A percentile compares a stretch with the other conserved stretches of the same genome.
These are phyloP conservation scores for Clarias gariepinus DNA, from an alignment of 2,113 vertebrate genomes.

Conservation along the genomic window DNA sequence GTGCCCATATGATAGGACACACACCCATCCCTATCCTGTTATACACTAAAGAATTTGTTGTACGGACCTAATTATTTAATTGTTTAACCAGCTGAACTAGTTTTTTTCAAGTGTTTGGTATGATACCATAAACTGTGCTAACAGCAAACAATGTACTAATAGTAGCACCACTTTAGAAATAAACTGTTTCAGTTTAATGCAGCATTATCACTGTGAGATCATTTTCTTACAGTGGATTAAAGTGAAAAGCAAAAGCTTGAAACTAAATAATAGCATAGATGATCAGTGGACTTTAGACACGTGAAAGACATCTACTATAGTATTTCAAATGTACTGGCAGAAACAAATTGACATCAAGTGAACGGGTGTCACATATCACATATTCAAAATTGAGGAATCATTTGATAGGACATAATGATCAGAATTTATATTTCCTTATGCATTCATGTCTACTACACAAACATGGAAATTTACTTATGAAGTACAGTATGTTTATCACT, in stretches of 20 bases:
- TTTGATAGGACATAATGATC: background rate
- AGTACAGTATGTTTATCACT: background rate
- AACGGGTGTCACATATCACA: background rate
- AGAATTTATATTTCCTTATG: background rate
- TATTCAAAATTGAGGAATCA: background rate
- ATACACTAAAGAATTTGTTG: background rate
- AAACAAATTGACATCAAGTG: background rate
- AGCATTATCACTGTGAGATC: background rate
- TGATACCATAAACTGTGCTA: background rate
- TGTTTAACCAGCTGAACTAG: background rate
- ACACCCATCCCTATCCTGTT: background rate
- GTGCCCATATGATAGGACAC: background rate
- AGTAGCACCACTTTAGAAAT: background rate
- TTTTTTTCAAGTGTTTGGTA: background rate
- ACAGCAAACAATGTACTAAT: background rate
- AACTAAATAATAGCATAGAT: background rate
- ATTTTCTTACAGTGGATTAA: too few relatives aligned
- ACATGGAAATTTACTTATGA: background rate
- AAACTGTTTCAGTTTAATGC: background rate
- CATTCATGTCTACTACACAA: background rate
- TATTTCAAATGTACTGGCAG: background rate
- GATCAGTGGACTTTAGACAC: background rate
- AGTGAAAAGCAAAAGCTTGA: background rate
- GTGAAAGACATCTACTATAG: background rate
- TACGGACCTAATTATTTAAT: background rate